Conservation (phyloP, 2,113 vertebrate species). For the Nesoenas mayeri region DNA sequence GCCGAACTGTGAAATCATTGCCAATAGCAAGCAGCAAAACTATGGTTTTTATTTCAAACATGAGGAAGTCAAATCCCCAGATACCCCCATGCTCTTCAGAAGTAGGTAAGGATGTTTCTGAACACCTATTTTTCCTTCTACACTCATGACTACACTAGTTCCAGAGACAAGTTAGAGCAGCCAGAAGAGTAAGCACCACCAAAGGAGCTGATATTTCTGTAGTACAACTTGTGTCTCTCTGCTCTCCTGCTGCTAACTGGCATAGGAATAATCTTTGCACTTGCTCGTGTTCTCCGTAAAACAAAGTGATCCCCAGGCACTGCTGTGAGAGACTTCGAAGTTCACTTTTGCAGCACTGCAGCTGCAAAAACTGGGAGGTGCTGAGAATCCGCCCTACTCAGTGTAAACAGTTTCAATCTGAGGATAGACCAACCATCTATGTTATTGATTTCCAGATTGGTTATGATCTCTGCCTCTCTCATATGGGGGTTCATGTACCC, state of each 20-base stretch:
- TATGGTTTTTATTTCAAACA: not conserved
- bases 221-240: not conserved
- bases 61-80: not conserved
- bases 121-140: not conserved
- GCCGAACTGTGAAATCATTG: not conserved
- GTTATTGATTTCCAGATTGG: not conserved
- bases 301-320: not conserved
- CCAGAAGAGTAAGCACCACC: not conserved
- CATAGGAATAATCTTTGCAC: not conserved
- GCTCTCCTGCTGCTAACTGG: not conserved
- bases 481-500: not conserved
- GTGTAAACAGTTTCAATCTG: not conserved
- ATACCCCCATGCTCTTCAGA: not conserved
- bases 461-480: not conserved
- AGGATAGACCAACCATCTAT: not conserved
- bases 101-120: not conserved
- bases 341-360: not conserved
- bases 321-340: not conserved
- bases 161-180: not conserved
- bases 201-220: not conserved
- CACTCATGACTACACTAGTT: not conserved
- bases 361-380: not conserved
- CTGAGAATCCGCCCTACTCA: not conserved
- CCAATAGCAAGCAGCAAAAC: not conserved
- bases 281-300: rapidly evolving